Evolutionary conservation across 2,797 vertebrate genomes (phyloP), one percentile per base, ranked within the genome.

Genomic region (Monodelphis domestica): DNA sequence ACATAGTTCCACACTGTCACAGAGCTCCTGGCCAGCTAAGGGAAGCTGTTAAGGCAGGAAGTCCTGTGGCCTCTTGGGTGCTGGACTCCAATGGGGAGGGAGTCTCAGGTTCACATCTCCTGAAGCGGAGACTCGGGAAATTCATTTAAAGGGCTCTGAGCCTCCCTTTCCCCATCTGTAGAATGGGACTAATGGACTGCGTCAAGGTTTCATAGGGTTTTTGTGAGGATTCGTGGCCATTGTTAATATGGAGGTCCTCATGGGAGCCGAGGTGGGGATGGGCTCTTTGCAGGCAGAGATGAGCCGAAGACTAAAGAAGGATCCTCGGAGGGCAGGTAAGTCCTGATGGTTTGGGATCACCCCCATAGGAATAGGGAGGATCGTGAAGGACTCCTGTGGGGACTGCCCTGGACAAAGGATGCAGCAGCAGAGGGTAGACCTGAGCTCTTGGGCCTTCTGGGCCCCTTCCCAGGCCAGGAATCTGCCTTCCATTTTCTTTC

Each of bases 1-100:
- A 14, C 56, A 9, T 17, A n/a, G 14, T 2, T 28, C n/a, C n/a
- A 28, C 24, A 28, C 29, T 33, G 1, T n/a, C 0, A n/a, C 14
- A 14, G 33, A 15, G 1, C n/a, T 21, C 0, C 17, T 17, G n/a
- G 15, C 21, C 5, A 70, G 9, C 63, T 7, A 9, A 14, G 3
- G 4, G 57, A 59, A 56, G 28, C 55, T 28, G 9, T 14, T 57
- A n/a, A 59, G 30, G 30, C 14, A n/a, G 63, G 57, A 15, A 70
- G 63, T n/a, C 6, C 24, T 21, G 5, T 57, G 10, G 2, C 29
- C 56, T 29, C 3, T 30, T 12, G 56, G 11, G 28, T 30, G 56
- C 28, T 30, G 2, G 55, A 17, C n/a, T n/a, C n/a, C n/a, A n/a
- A 7, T 56, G 28, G 30, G 9, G 28, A 30, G 57, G 59, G 59